Evolutionary conservation across 2,888 invertebrate species (phyloP).

Genomic region (Pinctada fucata): DNA sequence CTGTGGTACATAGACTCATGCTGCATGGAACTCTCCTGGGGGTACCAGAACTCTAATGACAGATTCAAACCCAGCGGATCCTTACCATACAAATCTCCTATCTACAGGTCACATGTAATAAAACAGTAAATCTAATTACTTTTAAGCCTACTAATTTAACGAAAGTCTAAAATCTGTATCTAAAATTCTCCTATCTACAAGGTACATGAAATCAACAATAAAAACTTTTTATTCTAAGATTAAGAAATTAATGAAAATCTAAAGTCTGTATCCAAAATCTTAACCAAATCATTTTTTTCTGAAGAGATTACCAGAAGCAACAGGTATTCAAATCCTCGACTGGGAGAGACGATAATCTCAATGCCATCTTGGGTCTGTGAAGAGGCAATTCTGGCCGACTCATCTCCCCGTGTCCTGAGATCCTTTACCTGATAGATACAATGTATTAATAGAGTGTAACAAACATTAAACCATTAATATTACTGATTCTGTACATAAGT

Average conservation of each 20-base stretch:
- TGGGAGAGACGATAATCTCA: slow-evolving; percentile 25
- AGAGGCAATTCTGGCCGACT: slow-evolving; percentile 28
- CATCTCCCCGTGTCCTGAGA: slow-evolving; percentile 36
- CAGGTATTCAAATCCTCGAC: slow-evolving; percentile 39
- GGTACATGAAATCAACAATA: too few species aligned
- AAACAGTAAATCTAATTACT: neutral
- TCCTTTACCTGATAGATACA: slow-evolving; percentile 30
- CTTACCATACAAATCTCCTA: slow-evolving; percentile 80
- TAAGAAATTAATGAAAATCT: too few species aligned
- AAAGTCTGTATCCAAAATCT: too few species aligned
- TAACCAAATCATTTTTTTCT: too few species aligned
- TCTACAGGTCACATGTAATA: slow-evolving; percentile 41
- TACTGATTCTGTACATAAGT: too few species aligned
- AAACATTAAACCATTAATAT: too few species aligned
- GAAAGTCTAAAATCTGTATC: too few species aligned
- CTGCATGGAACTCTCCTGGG: slow-evolving; percentile 59
- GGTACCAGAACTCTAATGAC: slow-evolving; percentile 90
- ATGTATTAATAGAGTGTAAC: neutral
- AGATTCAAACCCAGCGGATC: slow-evolving; percentile 85
- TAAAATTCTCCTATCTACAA: too few species aligned
- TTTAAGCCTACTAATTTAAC: too few species aligned
- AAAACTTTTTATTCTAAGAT: too few species aligned
- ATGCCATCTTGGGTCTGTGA: slow-evolving; percentile 21
- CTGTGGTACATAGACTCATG: slow-evolving; percentile 70
- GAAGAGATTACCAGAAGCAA: slow-evolving; percentile 22